Base-by-base conservation (phyloP, 2,888 invertebrate species). In the Agrotis ipsilon region DNA sequence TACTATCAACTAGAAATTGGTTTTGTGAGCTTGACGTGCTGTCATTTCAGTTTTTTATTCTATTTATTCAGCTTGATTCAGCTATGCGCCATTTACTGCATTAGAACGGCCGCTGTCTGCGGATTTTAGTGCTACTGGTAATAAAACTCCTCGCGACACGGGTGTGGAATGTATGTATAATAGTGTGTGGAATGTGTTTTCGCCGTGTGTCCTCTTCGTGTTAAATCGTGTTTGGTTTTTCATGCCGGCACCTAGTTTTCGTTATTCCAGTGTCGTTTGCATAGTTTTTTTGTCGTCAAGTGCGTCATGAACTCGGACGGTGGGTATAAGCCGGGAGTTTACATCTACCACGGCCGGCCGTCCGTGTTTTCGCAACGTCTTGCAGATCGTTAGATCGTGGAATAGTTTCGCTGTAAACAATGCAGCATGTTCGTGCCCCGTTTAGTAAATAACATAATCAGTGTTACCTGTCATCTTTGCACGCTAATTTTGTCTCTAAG, bases 31-130 rank as follows among this genome's bases (percentile, higher is more conserved):
- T 91, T 95, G 94, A 95, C 94, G 92, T 92, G 89, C 92, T 95
- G 95, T 96, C 94, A 95, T 90, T 92, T 91, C 90, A 92, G 91
- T 93, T 95, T 93, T 95, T 95, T 94, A 92, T 93, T 86, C 89
- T 94, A 94, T 94, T 94, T 95, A 94, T 93, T 94, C 93, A 93
- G 91, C 90, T 94, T 92, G 92, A 94, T 92, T 93, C 90, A 93
- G 91, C 92, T 95, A 94, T 95, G 94, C 96, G 96, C 96, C 96
- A 96, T 96, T 96, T 91, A 92, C 92, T 94, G 92, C 93, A 94
- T 92, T 93, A 94, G 91, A 94, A 90, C 90, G 88, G 87, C 87
- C 83, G 83, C 89, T 92, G 92, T 92, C 90, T 92, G 91, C 89
- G 89, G 88, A 91, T 93, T 91, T 91, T 87, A 91, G 90, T 88